Conservation (phyloP, 2,113 vertebrate genomes). For the Muscicapa adusta region DNA sequence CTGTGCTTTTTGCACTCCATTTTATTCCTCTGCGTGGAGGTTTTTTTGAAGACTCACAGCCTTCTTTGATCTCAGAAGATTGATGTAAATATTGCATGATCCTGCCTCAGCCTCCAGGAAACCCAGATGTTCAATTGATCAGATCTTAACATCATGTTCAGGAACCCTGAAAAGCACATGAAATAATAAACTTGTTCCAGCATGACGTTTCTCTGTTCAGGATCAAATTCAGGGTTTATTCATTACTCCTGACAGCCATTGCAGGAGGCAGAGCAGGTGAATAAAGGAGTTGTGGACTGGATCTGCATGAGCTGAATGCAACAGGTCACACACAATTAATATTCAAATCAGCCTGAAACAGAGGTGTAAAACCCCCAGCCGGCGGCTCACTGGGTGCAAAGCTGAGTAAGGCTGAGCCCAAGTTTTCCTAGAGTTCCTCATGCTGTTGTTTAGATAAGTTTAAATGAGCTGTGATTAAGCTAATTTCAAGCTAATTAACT, state of each 20-base stretch:
- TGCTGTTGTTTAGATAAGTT: slow-evolving; percentile 86
- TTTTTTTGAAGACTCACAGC: neutral
- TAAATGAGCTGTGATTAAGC: slow-evolving; percentile 87
- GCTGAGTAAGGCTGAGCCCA: slow-evolving; percentile 54
- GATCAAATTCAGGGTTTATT: slow-evolving; percentile 22
- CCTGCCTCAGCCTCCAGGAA: slow-evolving; percentile 15
- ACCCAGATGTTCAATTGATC: slow-evolving; percentile 38
- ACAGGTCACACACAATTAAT: slow-evolving; percentile 7
- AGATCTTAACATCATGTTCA: slow-evolving; percentile 17
- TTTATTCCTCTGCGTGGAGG: neutral
- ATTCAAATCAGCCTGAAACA: neutral
- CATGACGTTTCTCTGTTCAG: slow-evolving; percentile 17
- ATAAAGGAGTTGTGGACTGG: neutral
- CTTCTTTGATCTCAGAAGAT: slow-evolving; percentile 26
- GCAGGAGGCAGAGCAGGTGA: neutral
- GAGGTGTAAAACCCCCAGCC: neutral
- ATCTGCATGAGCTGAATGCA: neutral
- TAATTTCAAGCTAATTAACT: slow-evolving; percentile 85
- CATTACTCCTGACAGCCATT: neutral
- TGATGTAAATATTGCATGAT: slow-evolving; percentile 43
- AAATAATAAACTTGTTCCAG: slow-evolving; percentile 67
- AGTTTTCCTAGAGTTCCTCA: slow-evolving; percentile 72
- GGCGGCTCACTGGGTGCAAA: neutral
- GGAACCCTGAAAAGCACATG: slow-evolving; percentile 47
- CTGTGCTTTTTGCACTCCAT: neutral